Percentiles rank a stretch among this genome's conserved stretches.
phyloP scores from a whole-genome alignment of 1,140 invertebrate genomes.

The Drosophila repleta region DNA sequence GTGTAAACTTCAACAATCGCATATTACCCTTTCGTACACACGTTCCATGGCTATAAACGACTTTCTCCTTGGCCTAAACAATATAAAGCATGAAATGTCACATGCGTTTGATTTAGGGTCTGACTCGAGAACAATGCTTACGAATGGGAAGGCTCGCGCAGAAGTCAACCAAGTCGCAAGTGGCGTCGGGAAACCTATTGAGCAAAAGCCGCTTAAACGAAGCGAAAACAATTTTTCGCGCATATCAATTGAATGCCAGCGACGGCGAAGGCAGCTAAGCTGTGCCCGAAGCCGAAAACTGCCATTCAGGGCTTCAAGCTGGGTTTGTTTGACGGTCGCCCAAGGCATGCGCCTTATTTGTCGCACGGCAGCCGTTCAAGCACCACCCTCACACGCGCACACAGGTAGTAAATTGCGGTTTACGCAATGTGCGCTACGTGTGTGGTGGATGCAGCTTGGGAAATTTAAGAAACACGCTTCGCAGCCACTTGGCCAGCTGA shows the following conservation, averaged over 20 bases:
- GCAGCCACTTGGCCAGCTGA: constrained; percentile 35
- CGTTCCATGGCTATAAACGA: not conserved
- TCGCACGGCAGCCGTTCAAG: constrained; percentile 24
- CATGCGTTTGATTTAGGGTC: constrained; percentile 4
- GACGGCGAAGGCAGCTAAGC: constrained; percentile 7
- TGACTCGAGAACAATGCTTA: not conserved
- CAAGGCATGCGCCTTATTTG: constrained; percentile 50
- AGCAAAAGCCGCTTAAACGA: constrained; percentile 50
- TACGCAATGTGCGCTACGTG: constrained; percentile 57
- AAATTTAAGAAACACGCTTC: not conserved
- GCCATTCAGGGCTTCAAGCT: constrained; percentile 18
- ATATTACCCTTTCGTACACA: not conserved
- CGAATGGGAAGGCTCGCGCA: not conserved
- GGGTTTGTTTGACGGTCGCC: constrained; percentile 19
- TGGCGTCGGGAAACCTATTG: constrained; percentile 16
- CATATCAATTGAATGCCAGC: constrained; percentile 63
- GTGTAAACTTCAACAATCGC: not conserved
- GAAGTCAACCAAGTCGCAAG: constrained; percentile 18
- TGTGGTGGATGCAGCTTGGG: constrained; percentile 2
- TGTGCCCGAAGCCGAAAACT: not conserved
- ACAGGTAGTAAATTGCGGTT: constrained; percentile 66
- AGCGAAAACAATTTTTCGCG: constrained; percentile 53
- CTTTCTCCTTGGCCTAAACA: not conserved
- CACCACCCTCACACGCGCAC: not conserved
- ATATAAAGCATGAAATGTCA: constrained; percentile 22